These are phyloP conservation scores for Macrosiphum euphorbiae DNA, from an alignment of 2,888 invertebrate species.

Conservation along the genomic window DNA sequence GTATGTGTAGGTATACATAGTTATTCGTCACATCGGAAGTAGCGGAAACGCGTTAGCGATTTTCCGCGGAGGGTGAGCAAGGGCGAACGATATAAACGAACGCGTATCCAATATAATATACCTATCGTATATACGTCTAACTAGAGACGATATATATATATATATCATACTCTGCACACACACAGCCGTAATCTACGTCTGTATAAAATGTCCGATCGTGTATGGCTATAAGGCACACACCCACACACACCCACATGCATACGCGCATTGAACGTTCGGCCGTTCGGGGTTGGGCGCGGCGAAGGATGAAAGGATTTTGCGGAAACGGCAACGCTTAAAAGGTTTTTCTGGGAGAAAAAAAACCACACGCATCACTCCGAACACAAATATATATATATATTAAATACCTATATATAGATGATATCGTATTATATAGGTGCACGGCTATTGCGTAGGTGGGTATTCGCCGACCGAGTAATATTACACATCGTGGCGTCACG, in stretches of 20 bases:
- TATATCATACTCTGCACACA: not conserved
- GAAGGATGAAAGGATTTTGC: constrained; percentile 25
- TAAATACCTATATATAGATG: not conserved
- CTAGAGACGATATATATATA: not conserved
- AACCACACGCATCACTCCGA: not conserved
- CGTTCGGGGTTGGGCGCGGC: not conserved
- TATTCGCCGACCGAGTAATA: not conserved
- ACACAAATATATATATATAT: not conserved
- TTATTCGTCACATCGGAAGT: not conserved
- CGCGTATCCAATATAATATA: not conserved
- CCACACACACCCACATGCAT: not conserved
- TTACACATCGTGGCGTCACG: not conserved
- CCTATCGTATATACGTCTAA: not conserved
- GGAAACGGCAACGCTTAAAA: not conserved
- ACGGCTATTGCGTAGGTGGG: not conserved
- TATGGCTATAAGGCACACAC: not conserved
- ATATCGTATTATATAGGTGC: not conserved
- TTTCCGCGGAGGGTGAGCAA: not conserved
- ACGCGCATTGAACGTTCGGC: too few relatives aligned
- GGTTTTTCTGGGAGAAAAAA: constrained; percentile 13
- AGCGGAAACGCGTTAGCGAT: not conserved
- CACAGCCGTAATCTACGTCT: not conserved
- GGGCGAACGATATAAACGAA: not conserved
- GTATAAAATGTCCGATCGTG: not conserved
- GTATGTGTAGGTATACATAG: not conserved